phyloP scores from a whole-genome alignment of 2,888 invertebrate species.

The Drosophila nr. medialis region DNA sequence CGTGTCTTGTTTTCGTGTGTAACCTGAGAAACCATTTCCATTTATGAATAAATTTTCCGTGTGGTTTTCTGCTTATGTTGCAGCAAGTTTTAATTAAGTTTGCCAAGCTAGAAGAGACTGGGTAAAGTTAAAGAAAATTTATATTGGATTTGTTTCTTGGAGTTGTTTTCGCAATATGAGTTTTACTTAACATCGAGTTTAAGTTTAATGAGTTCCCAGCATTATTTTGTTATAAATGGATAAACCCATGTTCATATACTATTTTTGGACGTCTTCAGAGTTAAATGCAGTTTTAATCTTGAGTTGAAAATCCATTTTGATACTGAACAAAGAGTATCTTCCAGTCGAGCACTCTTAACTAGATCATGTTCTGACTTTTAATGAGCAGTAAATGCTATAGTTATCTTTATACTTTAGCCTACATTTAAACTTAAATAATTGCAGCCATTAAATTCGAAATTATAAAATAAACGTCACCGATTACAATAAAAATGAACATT shows the following conservation, averaged over 20 bases:
- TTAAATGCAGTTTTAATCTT: background rate
- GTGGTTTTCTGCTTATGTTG: slow-evolving; percentile 41
- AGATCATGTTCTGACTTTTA: background rate
- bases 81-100: slow-evolving; percentile 33
- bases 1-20: slow-evolving; percentile 22
- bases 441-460: slow-evolving; percentile 51
- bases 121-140: background rate
- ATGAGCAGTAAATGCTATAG: background rate
- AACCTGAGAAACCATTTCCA: slow-evolving; percentile 47
- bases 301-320: background rate
- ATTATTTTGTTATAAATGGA: background rate
- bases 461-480: slow-evolving; percentile 52
- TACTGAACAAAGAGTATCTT: background rate
- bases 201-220: background rate
- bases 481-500: slow-evolving; percentile 17
- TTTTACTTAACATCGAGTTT: background rate
- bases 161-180: slow-evolving; percentile 9
- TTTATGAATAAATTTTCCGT: slow-evolving; percentile 30
- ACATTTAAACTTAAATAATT: slow-evolving; percentile 31
- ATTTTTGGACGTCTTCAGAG: background rate
- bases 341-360: background rate
- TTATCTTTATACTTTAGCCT: background rate
- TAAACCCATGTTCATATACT: background rate
- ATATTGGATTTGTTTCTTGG: background rate
- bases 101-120: background rate